Conservation (phyloP, 2,113 vertebrate genomes). For the Bombycilla garrulus region DNA sequence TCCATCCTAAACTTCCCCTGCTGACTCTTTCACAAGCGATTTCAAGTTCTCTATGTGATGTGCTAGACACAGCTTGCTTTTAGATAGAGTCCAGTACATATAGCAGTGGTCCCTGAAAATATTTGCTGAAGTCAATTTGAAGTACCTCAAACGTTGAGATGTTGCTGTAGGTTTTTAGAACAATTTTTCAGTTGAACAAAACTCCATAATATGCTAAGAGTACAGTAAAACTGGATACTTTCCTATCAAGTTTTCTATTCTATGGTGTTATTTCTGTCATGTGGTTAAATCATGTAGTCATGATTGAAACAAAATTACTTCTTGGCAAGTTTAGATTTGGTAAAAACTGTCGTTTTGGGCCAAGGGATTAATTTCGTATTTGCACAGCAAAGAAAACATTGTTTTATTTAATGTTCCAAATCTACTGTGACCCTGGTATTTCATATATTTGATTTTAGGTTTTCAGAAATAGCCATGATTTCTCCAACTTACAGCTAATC, state of each 20-base stretch:
- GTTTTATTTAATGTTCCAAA: neutral
- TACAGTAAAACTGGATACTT: neutral
- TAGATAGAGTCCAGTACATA: neutral
- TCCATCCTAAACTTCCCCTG: neutral
- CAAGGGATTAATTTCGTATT: neutral
- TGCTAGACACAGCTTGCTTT: neutral
- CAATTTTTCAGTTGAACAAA: neutral
- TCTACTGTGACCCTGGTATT: neutral
- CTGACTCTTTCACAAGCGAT: neutral
- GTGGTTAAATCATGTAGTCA: neutral
- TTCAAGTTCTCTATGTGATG: neutral
- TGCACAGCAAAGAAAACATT: neutral
- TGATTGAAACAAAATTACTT: neutral
- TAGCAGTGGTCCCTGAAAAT: neutral
- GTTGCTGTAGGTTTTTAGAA: neutral
- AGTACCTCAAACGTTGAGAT: neutral
- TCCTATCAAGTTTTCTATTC: neutral
- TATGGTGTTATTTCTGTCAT: neutral
- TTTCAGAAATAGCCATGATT: neutral
- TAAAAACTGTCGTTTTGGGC: neutral
- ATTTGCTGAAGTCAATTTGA: neutral
- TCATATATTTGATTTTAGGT: neutral
- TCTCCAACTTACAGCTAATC: neutral
- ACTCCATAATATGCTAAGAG: neutral
- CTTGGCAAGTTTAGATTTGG: neutral